Evolutionary conservation across 2,113 vertebrate species (phyloP).

Genomic region (Onychostruthus taczanowskii): DNA sequence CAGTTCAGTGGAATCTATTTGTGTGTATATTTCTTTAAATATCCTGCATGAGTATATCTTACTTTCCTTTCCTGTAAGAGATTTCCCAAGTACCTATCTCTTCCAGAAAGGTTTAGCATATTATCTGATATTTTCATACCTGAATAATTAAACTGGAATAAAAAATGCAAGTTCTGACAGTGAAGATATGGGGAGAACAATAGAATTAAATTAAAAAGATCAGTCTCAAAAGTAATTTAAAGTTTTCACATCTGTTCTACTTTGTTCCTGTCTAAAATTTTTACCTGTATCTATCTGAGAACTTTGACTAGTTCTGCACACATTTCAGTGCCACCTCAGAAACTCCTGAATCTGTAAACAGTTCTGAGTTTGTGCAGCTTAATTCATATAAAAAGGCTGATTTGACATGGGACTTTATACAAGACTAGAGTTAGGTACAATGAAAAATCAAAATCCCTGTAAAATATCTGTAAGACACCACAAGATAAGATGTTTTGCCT

Average conservation of each 20-base stretch:
- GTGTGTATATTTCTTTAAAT: background rate
- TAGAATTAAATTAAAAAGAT: background rate
- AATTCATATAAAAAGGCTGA: background rate
- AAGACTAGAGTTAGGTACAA: background rate
- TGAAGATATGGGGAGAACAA: background rate
- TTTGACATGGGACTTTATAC: background rate
- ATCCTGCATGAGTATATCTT: background rate
- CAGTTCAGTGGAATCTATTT: background rate
- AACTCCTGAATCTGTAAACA: background rate
- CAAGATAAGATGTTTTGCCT: background rate
- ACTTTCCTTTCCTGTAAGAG: background rate
- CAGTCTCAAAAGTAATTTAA: background rate
- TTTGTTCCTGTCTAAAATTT: background rate
- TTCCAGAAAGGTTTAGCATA: conserved; percentile 13
- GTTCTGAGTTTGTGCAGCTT: background rate
- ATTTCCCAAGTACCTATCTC: background rate
- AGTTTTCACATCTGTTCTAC: background rate
- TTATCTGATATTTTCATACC: conserved; percentile 1
- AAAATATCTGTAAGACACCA: background rate
- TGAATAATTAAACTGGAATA: background rate
- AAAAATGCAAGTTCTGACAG: conserved; percentile 16
- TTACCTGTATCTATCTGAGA: background rate
- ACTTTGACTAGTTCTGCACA: background rate
- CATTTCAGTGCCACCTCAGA: background rate
- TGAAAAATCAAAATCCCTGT: background rate